These are phyloP conservation scores for Anthonomus grandis DNA, from an alignment of 1,140 invertebrate species.

Conservation along the genomic window DNA sequence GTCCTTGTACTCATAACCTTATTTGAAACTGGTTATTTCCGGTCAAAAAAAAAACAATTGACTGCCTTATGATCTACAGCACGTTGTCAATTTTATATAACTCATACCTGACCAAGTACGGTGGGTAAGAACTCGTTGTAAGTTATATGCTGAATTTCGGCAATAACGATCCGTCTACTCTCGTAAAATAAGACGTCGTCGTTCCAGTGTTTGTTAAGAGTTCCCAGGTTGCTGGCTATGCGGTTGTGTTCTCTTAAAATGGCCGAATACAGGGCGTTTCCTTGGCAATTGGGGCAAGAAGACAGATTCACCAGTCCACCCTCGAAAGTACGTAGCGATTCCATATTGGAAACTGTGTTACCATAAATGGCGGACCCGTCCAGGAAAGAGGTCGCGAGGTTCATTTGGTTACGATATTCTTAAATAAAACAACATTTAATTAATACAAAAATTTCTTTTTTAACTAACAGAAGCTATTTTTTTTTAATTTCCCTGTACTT, in stretches of 20 bases:
- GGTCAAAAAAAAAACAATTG: too few relatives aligned
- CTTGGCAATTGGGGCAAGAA: conserved; percentile 57
- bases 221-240: conserved; percentile 67
- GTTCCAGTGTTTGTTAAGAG: conserved; percentile 81
- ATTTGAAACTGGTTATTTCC: background rate
- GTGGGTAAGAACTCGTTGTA: conserved; percentile 82
- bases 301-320: conserved; percentile 64
- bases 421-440: too few relatives aligned
- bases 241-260: conserved; percentile 80
- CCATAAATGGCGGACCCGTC: conserved; percentile 88
- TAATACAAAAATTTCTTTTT: too few relatives aligned
- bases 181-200: conserved; percentile 79
- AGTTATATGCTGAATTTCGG: conserved; percentile 81
- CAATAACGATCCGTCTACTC: conserved; percentile 70
- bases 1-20: background rate
- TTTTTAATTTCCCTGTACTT: too few relatives aligned
- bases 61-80: background rate
- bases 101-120: conserved; percentile 66
- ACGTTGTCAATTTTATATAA: background rate
- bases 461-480: too few relatives aligned
- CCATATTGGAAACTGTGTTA: conserved; percentile 63
- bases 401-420: conserved; percentile 79
- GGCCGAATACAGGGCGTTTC: conserved; percentile 60
- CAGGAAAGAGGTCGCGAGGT: conserved; percentile 80
- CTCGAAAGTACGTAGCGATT: conserved; percentile 70